Evolutionary conservation across 2,113 vertebrate species (phyloP), one percentile per base, ranked within the genome.

Genomic region (Chloropsis hardwickii): DNA sequence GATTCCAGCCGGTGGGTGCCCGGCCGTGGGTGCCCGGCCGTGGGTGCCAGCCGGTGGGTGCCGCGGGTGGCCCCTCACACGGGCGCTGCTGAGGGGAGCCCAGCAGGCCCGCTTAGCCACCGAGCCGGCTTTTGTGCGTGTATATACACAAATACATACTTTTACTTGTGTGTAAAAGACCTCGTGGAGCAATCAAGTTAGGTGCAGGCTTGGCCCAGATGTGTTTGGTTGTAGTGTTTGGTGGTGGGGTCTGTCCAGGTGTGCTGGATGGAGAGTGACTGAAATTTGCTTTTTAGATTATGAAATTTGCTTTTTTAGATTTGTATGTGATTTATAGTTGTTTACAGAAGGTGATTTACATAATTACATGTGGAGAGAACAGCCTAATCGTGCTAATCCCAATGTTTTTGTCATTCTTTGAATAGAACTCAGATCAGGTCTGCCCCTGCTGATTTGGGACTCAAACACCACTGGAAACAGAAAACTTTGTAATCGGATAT

Each of bases 71-170:
- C 35, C 35, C 29, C 44, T 57, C 13, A 6, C 0, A 20, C 25
- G 11, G 20, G 61, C 51, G 4, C 70, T 31, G 82, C 53, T 22
- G 71, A 76, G 12, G 83, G 71, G 21, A 44, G 33, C 45, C 17
- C 53, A 4, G 27, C 83, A 19, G 45, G 39, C 62, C 72, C 39
- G 12, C 62, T 69, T 2, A 10, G 53, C 45, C 53, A 37, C 27
- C 14, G 71, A 77, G 14, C 37, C 14, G 22, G 11, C 9, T 19
- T 67, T 51, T 33, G 37, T 51, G 53, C 62, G 7, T 33, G 2
- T 37, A 4, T 19, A 3, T 15, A 37, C 62, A 33, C 11, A 22
- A 18, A 51, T 12, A 2, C 3, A 0, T 33, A 1, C 4, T 58
- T 37, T 37, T 28, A 4, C 60, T 69, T 45, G 24, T 23, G 11